Base-by-base conservation (phyloP, 2,888 invertebrate species). In the Dusona sp. region DNA sequence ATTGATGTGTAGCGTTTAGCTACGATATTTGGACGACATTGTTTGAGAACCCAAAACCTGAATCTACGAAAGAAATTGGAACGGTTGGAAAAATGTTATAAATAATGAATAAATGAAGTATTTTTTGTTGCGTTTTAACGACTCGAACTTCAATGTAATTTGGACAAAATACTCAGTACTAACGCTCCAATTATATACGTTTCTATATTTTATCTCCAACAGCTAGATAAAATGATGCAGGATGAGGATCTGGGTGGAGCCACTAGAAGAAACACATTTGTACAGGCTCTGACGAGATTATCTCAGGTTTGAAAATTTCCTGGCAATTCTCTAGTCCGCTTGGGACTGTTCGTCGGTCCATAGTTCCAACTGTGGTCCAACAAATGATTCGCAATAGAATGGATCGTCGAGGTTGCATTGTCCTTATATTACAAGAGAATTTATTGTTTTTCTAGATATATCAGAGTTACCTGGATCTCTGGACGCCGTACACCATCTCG, bases 391-490 rank as follows among this genome's bases (percentile, higher is more conserved):
- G 2, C 3, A 9, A 54, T 9, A 16, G 0, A 9, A 11, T 0
- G 6, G 6, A 38, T 22, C 54, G 0, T 22, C 22, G 2, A 22
- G 22, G 61, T 16, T 16, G 13, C 6, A 22, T 54, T 8, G 16
- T 48, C 48, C 19, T 1, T 11, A 4, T 25, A n/a, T 19, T 0
- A 48, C 48, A 1, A 6, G 6, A 48, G 19, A 19, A 48, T 48
- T 48, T 7, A 1, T 19, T n/a, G 11, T 64, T 84, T 88, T 90
- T 25, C 94, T n/a, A 97, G 97, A 95, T 97, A 92, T 98, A 98
- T 95, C 98, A 98, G 95, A 97, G 97, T 92, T 96, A 97, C 90
- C 95, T 98, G 95, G 98, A 98, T 95, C 96, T 96, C 93, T 98
- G 97, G 96, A 98, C 98, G 90, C 98, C 98, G 84, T 97, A 98